Conservation (phyloP, 2,797 vertebrate genomes). For the Botia almorhae region DNA sequence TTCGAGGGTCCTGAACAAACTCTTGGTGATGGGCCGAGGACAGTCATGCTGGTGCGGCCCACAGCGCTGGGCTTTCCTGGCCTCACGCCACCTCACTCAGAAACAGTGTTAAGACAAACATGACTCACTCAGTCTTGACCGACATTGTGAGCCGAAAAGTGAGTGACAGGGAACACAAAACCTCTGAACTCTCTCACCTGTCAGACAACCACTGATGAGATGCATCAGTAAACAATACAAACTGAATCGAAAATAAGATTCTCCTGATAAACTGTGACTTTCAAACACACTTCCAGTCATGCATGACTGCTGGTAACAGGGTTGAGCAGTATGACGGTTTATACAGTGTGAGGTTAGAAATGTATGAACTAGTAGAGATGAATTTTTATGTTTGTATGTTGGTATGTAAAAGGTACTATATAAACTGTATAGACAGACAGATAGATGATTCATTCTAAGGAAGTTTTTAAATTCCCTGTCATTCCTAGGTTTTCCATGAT, state of each 20-base stretch:
- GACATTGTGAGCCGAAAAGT: background rate
- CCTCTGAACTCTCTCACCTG: background rate
- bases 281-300: background rate
- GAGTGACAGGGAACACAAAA: background rate
- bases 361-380: background rate
- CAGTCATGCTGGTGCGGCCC: no score
- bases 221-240: background rate
- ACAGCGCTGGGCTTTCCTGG: background rate
- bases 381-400: background rate
- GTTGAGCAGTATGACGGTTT: background rate
- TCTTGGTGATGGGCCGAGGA: no score
- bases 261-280: background rate
- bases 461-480: background rate
- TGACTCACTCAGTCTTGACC: constrained; percentile 47
- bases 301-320: background rate
- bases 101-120: constrained; percentile 47
- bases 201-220: background rate
- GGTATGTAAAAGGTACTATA: background rate
- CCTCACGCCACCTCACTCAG: constrained; percentile 10
- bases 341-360: background rate
- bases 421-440: no score
- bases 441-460: no score
- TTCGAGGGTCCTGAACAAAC: no score
- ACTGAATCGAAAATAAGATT: background rate
- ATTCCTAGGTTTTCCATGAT: background rate